Base-by-base conservation (phyloP, 2,797 vertebrate genomes). In the Sebastes variabilis region DNA sequence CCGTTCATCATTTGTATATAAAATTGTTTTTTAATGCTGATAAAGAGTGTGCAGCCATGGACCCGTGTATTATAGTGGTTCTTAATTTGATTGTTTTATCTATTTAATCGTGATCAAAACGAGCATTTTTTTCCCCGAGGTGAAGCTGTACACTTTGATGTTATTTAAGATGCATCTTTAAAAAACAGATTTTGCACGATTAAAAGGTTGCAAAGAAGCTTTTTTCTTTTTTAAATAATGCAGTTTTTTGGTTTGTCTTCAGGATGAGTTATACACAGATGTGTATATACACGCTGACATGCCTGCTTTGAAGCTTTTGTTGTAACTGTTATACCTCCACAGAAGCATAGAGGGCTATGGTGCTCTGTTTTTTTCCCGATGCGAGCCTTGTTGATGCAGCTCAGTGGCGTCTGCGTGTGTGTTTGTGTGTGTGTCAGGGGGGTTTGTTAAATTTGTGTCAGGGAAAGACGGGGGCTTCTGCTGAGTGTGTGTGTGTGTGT, bases 321-420 rank as follows among this genome's bases (percentile, higher is more conserved):
- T 77, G 22, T 84, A 20, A 55, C 66, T 91, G 88, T 84, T 70
- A 52, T 89, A 80, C 83, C 71, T 30, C 52, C 22, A 14, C 60
- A 75, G 42, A 82, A 24, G 32, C 75, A 58, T 82, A 89, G 89
- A 85, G 89, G 91, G 82, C 92, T 79, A 9, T 72, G 66, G 58
- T 58, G 56, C 30, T 82, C 77, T 74, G 8, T 60, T 1, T 38
- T 52, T 69, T 69, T 55, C 32, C 18, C 11, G 5, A 22, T 74
- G 11, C 9, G 2, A 62, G 42, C 16, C 10, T 80, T 83, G 70
- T 66, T 85, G 82, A 58, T 92, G 79, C 66, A 80, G 30, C 65
- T 55, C n/a, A 58, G 36, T 70, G 36, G 32, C 3, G 52, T 68
- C 27, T 80, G 65, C 24, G 65, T 61, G 30, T 79, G 49, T 78